These are phyloP conservation scores for Drosophila fungiperda DNA, from an alignment of 2,888 invertebrate genomes.

Conservation along the genomic window DNA sequence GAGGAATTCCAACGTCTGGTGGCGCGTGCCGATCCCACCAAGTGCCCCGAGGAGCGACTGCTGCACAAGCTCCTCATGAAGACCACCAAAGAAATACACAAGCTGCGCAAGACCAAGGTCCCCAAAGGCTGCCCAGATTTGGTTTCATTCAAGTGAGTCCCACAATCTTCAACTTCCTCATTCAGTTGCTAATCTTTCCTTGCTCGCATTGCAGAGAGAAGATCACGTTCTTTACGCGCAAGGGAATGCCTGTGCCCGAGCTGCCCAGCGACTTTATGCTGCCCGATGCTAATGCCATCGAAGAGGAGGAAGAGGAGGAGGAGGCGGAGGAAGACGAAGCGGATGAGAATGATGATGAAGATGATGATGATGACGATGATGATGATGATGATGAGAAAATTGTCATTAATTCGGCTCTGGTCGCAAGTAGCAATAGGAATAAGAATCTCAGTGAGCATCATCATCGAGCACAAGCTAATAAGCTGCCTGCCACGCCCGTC, in stretches of 20 bases:
- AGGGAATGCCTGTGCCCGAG: slow-evolving; percentile 91
- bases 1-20: slow-evolving; percentile 91
- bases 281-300: slow-evolving; percentile 85
- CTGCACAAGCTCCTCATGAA: slow-evolving; percentile 93
- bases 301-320: slow-evolving; percentile 81
- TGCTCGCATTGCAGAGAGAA: slow-evolving; percentile 90
- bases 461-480: slow-evolving; percentile 64
- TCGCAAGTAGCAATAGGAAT: slow-evolving; percentile 84
- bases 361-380: slow-evolving; percentile 67
- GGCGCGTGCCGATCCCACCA: slow-evolving; percentile 85
- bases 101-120: slow-evolving; percentile 93
- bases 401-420: slow-evolving; percentile 83
- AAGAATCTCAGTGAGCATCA: slow-evolving; percentile 84
- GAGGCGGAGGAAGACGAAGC: slow-evolving; percentile 75
- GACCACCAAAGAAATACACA: slow-evolving; percentile 96
- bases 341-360: slow-evolving; percentile 73
- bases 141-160: slow-evolving; percentile 95
- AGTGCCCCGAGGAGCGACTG: slow-evolving; percentile 86
- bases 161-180: neutral
- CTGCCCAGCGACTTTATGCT: slow-evolving; percentile 88
- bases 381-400: slow-evolving; percentile 77
- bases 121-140: slow-evolving; percentile 95
- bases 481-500: slow-evolving; percentile 49
- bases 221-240: slow-evolving; percentile 97
- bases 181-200: neutral